These are phyloP conservation scores for Monodelphis domestica DNA, from an alignment of 2,797 vertebrate species.

Conservation along the genomic window DNA sequence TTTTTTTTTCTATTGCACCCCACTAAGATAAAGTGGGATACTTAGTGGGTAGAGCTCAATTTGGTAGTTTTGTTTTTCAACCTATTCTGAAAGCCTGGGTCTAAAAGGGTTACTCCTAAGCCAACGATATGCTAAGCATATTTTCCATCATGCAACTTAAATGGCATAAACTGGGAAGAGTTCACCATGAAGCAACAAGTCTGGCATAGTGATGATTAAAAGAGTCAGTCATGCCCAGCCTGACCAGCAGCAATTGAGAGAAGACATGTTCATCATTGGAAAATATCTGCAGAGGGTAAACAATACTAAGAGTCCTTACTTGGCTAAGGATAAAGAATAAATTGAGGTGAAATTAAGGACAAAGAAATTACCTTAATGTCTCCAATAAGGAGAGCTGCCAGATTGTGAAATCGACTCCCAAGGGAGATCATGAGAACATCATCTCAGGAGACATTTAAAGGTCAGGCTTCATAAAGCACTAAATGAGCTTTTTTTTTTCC, in stretches of 20 bases:
- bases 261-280: not conserved
- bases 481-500: not conserved
- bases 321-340: conserved; percentile 37
- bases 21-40: not conserved
- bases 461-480: conserved; percentile 3
- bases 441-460: conserved; percentile 24
- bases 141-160: conserved; percentile 35
- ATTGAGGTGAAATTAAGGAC: conserved; percentile 63
- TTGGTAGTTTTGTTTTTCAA: conserved; percentile 2
- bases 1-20: not conserved
- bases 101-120: conserved; percentile 23
- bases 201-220: conserved; percentile 46
- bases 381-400: conserved; percentile 38
- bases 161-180: conserved; percentile 26
- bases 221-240: conserved; percentile 10
- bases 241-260: not conserved
- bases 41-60: not conserved
- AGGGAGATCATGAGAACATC: not conserved
- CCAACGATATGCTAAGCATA: conserved; percentile 44
- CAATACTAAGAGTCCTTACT: conserved; percentile 42
- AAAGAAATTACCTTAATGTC: conserved; percentile 45
- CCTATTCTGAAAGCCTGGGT: conserved; percentile 29
- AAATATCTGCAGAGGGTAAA: conserved; percentile 54
- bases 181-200: conserved; percentile 31
- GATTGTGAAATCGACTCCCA: not conserved